Evolutionary conservation across 2,797 vertebrate species (phyloP).

Genomic region (Enteromius anoplus): DNA sequence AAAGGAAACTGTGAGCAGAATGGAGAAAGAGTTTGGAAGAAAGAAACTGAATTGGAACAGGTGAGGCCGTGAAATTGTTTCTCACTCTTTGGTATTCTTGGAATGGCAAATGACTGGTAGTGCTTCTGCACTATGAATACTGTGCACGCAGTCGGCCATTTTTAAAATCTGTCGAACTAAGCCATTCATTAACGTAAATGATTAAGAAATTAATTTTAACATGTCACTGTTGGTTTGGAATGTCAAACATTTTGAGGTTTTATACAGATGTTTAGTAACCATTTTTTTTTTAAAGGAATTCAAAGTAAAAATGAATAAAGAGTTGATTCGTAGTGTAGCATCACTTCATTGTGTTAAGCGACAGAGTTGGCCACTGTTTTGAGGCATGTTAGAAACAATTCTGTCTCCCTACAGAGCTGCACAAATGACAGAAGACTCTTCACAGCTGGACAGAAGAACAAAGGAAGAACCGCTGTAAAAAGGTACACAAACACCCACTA

Average conservation of each 20-base stretch:
- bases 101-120: neutral
- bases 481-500: slow-evolving; percentile 37
- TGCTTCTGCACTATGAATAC: neutral
- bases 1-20: slow-evolving; percentile 30
- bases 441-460: slow-evolving; percentile 49
- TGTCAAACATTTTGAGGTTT: neutral
- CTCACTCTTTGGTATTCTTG: neutral
- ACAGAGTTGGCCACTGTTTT: neutral
- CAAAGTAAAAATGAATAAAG: neutral
- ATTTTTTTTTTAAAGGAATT: neutral
- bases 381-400: neutral
- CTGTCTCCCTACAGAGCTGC: slow-evolving; percentile 38
- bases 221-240: neutral
- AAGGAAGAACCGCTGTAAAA: slow-evolving; percentile 49
- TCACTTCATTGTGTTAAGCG: neutral
- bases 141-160: neutral
- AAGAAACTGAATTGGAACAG: slow-evolving; percentile 39
- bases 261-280: neutral
- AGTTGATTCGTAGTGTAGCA: too few relatives aligned
- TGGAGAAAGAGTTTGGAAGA: slow-evolving; percentile 18
- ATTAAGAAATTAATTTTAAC: too few relatives aligned
- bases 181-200: neutral
- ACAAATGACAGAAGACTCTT: slow-evolving; percentile 42
- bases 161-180: too few relatives aligned
- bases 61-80: slow-evolving; percentile 4